These are phyloP conservation scores for Tinea pellionella DNA, from an alignment of 2,888 invertebrate species.

Conservation along the genomic window DNA sequence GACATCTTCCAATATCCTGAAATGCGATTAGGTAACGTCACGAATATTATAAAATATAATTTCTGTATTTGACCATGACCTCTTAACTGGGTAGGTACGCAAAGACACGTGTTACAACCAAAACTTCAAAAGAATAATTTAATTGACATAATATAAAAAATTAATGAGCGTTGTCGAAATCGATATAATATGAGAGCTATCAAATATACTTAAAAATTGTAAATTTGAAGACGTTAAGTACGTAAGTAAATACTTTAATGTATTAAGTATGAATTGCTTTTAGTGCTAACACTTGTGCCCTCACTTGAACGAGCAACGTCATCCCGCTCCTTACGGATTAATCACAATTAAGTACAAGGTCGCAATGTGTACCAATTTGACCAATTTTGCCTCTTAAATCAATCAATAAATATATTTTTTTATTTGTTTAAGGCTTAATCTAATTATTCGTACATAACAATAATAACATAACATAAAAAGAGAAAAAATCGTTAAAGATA, in stretches of 20 bases:
- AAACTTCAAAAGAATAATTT: neutral
- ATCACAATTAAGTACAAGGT: constrained; percentile 6
- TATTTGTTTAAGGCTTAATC: no score
- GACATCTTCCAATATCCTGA: no score
- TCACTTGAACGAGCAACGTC: neutral
- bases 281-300: neutral
- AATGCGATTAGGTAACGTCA: no score
- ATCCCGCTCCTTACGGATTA: neutral
- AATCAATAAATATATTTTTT: neutral
- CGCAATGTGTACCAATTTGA: neutral
- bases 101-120: neutral
- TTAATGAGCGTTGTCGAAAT: neutral
- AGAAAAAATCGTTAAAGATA: neutral
- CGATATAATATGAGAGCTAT: neutral
- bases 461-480: neutral
- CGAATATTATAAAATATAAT: no score
- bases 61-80: neutral
- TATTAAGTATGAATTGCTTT: neutral
- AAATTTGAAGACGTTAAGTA: no score
- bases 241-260: neutral
- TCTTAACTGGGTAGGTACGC: neutral
- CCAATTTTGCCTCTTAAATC: neutral
- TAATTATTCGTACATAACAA: no score
- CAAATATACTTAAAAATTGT: no score
- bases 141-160: neutral